phyloP scores from a whole-genome alignment of 2,797 vertebrate species.

The Streptopelia turtur region DNA sequence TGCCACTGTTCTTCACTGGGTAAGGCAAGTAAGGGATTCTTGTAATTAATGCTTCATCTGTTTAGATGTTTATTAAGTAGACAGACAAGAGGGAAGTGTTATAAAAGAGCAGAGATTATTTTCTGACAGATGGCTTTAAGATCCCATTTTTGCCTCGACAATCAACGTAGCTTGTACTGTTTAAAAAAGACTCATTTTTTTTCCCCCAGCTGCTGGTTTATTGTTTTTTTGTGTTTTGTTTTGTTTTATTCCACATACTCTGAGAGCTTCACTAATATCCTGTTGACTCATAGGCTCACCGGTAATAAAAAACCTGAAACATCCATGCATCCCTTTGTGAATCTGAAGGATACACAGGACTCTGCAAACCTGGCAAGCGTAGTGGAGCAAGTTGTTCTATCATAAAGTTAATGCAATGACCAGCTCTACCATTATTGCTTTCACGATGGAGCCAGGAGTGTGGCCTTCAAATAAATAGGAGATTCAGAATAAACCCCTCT shows the following conservation, averaged over 20 bases:
- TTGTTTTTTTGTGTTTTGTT: neutral
- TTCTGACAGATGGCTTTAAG: slow-evolving; percentile 17
- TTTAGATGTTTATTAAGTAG: neutral
- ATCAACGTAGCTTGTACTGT: neutral
- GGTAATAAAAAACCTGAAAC: neutral
- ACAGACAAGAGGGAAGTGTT: neutral
- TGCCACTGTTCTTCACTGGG: neutral
- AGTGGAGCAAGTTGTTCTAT: neutral
- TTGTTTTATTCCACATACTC: neutral
- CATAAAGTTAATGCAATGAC: neutral
- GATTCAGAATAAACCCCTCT: neutral
- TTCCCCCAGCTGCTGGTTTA: neutral
- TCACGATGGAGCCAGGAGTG: neutral
- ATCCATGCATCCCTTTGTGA: neutral
- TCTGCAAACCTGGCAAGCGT: neutral
- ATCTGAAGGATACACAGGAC: neutral
- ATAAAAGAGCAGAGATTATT: neutral
- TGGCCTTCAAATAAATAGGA: neutral
- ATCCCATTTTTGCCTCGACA: neutral
- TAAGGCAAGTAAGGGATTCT: neutral
- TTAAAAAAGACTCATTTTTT: neutral
- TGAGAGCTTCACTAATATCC: neutral
- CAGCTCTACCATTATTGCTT: neutral
- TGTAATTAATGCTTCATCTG: slow-evolving; percentile 10
- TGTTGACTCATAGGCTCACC: neutral